These are phyloP conservation scores for Eumaeus atala DNA, from an alignment of 1,140 invertebrate species.

Conservation along the genomic window DNA sequence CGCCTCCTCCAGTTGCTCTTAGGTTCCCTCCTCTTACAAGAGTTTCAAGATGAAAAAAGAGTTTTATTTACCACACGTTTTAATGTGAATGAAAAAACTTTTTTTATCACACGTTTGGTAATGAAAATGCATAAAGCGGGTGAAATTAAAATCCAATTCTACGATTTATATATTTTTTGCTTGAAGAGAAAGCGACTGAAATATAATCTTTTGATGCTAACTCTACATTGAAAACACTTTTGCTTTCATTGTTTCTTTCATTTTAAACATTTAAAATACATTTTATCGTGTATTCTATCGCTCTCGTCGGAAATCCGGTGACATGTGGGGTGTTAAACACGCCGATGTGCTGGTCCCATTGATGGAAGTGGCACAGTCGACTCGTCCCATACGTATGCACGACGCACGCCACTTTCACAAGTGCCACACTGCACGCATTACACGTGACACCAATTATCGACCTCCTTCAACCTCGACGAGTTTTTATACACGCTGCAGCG, in stretches of 20 bases:
- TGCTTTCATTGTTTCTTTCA: not conserved
- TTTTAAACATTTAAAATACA: not conserved
- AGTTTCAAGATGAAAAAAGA: too few species aligned
- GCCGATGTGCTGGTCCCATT: slow-evolving; percentile 37
- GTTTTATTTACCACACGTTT: too few species aligned
- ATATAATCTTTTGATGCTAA: too few species aligned
- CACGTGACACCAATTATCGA: slow-evolving; percentile 54
- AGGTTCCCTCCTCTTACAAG: too few species aligned
- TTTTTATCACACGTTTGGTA: too few species aligned
- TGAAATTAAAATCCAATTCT: too few species aligned
- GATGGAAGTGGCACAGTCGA: slow-evolving; percentile 44
- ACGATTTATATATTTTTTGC: too few species aligned
- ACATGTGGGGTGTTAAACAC: slow-evolving; percentile 37
- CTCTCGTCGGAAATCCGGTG: slow-evolving; percentile 47
- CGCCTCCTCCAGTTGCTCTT: too few species aligned
- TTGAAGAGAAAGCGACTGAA: too few species aligned
- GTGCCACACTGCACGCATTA: slow-evolving; percentile 40
- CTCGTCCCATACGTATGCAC: slow-evolving; percentile 43
- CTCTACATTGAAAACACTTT: not conserved
- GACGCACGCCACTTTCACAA: slow-evolving; percentile 51
- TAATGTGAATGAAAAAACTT: too few species aligned
- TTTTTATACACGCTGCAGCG: too few species aligned
- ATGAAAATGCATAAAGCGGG: too few species aligned
- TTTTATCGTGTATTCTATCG: slow-evolving; percentile 19
- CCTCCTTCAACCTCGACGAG: slow-evolving; percentile 19